Evolutionary conservation across 2,888 invertebrate genomes (phyloP).

Genomic region (Archips crataeganus): DNA sequence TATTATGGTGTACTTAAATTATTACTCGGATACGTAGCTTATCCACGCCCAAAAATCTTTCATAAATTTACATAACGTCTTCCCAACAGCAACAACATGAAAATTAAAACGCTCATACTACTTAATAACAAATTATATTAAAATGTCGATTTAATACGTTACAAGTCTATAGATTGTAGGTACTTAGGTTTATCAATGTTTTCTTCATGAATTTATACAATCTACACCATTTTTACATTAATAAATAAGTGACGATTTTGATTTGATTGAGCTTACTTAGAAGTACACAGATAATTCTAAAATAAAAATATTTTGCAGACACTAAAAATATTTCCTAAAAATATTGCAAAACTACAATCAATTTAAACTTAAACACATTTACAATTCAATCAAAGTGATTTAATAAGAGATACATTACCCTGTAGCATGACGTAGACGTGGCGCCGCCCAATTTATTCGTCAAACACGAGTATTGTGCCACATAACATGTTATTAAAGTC

Average conservation of each 20-base stretch:
- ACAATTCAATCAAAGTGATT: slow-evolving; percentile 20
- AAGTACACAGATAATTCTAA: background rate
- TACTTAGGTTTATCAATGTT: background rate
- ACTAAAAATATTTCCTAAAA: slow-evolving; percentile 17
- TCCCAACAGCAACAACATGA: background rate
- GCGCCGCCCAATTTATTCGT: slow-evolving; percentile 70
- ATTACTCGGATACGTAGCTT: background rate
- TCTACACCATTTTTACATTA: background rate
- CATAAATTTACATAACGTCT: slow-evolving; percentile 21
- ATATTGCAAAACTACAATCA: background rate
- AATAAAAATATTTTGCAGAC: background rate
- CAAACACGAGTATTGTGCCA: slow-evolving; percentile 73
- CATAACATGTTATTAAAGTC: slow-evolving; percentile 72
- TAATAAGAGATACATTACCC: slow-evolving; percentile 64
- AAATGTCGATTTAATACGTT: background rate
- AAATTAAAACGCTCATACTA: background rate
- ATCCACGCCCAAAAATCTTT: slow-evolving; percentile 20
- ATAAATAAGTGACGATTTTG: background rate
- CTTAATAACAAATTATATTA: background rate
- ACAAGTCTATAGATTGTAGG: background rate
- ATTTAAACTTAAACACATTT: background rate
- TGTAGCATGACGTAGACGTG: slow-evolving; percentile 75
- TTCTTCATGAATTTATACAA: background rate
- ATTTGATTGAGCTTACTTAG: background rate
- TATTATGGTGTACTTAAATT: background rate